phyloP scores from a whole-genome alignment of 2,113 vertebrate genomes.

The Oophaga pumilio region DNA sequence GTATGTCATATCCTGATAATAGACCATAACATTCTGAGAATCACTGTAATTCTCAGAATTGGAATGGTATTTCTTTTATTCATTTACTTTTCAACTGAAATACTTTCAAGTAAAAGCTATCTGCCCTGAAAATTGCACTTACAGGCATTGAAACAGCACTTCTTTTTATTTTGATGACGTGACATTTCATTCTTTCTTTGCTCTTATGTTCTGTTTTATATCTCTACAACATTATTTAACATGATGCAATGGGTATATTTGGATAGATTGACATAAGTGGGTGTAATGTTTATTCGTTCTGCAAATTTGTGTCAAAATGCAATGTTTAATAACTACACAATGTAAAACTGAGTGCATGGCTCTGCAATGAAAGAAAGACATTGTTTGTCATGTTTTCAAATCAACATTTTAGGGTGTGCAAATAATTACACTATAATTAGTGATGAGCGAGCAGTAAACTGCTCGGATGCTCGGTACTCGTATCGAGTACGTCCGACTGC shows the following conservation, averaged over 20 bases:
- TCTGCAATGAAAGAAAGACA: neutral
- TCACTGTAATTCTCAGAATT: too few species aligned
- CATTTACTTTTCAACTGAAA: neutral
- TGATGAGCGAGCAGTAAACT: too few species aligned
- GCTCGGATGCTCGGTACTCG: too few species aligned
- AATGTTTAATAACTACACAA: neutral
- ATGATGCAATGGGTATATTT: neutral
- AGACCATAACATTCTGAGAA: too few species aligned
- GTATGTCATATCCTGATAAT: too few species aligned
- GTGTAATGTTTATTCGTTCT: neutral
- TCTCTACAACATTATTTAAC: neutral
- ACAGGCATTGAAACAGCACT: neutral
- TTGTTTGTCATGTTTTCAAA: neutral
- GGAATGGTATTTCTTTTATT: too few species aligned
- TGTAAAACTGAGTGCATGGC: neutral
- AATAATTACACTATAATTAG: neutral
- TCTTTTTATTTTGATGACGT: neutral
- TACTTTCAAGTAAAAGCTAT: neutral
- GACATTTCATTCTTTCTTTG: neutral
- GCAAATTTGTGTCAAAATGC: slow-evolving; percentile 2
- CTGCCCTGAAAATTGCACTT: neutral
- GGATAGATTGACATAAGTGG: slow-evolving; percentile 1
- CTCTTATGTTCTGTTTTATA: slow-evolving; percentile 5
- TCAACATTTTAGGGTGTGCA: neutral
- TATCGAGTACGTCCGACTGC: too few species aligned